These are phyloP conservation scores for Salarias fasciatus DNA, from an alignment of 2,797 vertebrate genomes.

Conservation along the genomic window DNA sequence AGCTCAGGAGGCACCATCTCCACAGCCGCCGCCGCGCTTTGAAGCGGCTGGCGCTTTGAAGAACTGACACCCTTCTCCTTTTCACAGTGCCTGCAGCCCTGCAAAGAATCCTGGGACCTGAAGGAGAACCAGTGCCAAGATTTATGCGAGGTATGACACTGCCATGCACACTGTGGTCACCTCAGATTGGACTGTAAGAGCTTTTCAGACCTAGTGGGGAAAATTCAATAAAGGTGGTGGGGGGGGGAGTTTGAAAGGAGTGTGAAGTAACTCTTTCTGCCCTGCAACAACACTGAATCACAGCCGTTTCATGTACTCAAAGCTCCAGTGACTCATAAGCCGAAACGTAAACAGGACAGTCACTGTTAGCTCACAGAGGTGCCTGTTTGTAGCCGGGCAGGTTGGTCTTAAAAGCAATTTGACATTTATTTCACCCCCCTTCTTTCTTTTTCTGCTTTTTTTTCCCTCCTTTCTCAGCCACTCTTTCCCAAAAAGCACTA, in stretches of 20 bases:
- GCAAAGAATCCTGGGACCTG: slow-evolving; percentile 93
- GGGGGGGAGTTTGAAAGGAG: slow-evolving; percentile 68
- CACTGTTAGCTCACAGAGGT: slow-evolving; percentile 66
- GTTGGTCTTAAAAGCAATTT: slow-evolving; percentile 49
- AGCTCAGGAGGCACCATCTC: slow-evolving; percentile 53
- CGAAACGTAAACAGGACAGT: slow-evolving; percentile 76
- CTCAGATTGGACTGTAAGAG: slow-evolving; percentile 49
- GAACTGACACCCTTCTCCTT: slow-evolving; percentile 74
- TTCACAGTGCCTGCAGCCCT: slow-evolving; percentile 95
- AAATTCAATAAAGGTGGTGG: slow-evolving; percentile 63
- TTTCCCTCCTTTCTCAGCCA: slow-evolving; percentile 74
- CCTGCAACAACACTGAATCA: slow-evolving; percentile 56
- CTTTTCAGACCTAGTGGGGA: slow-evolving; percentile 51
- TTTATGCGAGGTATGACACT: slow-evolving; percentile 92
- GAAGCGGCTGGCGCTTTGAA: slow-evolving; percentile 76
- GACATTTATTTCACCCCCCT: slow-evolving; percentile 58
- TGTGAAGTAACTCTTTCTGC: slow-evolving; percentile 67
- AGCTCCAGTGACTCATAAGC: slow-evolving; percentile 64
- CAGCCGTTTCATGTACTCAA: slow-evolving; percentile 60
- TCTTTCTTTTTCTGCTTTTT: background rate
- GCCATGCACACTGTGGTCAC: slow-evolving; percentile 44
- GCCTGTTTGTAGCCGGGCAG: slow-evolving; percentile 42
- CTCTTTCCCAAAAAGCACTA: slow-evolving; percentile 97
- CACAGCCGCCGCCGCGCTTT: slow-evolving; percentile 59
- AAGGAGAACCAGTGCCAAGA: slow-evolving; percentile 93